A percentile compares a stretch with the other conserved stretches of the same genome.
phyloP scores from a whole-genome alignment of 2,888 invertebrate genomes.

The Drosophila tanythrix region DNA sequence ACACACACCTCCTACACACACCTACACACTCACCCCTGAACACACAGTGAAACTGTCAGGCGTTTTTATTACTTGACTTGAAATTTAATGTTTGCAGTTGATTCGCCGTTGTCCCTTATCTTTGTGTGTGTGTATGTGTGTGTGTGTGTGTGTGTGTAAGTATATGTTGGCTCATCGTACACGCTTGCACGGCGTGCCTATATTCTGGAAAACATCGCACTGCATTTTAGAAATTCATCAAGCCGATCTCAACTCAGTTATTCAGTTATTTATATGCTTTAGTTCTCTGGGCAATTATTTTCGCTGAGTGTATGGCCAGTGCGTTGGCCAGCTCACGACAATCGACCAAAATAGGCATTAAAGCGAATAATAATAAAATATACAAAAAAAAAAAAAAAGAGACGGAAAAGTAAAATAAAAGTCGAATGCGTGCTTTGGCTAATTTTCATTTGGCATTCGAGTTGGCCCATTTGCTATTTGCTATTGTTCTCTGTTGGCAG shows the following conservation, averaged over 20 bases:
- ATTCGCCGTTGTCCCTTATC: slow-evolving; percentile 66
- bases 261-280: neutral
- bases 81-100: slow-evolving; percentile 61
- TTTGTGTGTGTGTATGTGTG: slow-evolving; percentile 2
- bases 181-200: slow-evolving; percentile 55
- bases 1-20: slow-evolving; percentile 20
- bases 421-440: slow-evolving; percentile 64
- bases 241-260: neutral
- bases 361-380: slow-evolving; percentile 61
- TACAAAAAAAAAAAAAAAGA: slow-evolving; percentile 2
- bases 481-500: slow-evolving; percentile 47
- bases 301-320: slow-evolving; percentile 24
- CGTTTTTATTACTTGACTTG: slow-evolving; percentile 57
- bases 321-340: slow-evolving; percentile 42
- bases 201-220: slow-evolving; percentile 4
- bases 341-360: slow-evolving; percentile 62
- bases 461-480: slow-evolving; percentile 20
- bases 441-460: slow-evolving; percentile 66
- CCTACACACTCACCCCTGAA: slow-evolving; percentile 8
- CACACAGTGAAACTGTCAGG: slow-evolving; percentile 29
- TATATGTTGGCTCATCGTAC: slow-evolving; percentile 59
- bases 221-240: neutral
- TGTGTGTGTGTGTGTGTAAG: slow-evolving; percentile 7
- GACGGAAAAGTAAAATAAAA: slow-evolving; percentile 11
- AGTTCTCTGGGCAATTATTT: neutral